Percentiles rank a stretch among this genome's conserved stretches.
Conservation (phyloP, 2,113 vertebrate species). For the Oreochromis tanganicae region DNA sequence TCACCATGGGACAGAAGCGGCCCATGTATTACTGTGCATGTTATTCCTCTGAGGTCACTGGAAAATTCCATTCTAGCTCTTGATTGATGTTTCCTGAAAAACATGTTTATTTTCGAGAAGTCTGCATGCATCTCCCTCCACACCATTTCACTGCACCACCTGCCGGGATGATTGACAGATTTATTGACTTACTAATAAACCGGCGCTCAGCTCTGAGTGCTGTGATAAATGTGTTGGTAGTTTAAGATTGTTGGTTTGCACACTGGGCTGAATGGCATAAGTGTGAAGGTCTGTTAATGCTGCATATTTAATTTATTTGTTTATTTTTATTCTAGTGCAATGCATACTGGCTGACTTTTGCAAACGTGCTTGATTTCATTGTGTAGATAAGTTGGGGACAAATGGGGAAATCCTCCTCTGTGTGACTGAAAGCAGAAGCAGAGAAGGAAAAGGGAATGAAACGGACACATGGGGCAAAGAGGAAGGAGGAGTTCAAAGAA, state of each 20-base stretch:
- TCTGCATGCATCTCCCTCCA: neutral
- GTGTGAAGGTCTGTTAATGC: neutral
- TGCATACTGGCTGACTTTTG: neutral
- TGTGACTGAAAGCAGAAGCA: neutral
- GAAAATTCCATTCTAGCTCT: slow-evolving; percentile 54
- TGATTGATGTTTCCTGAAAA: slow-evolving; percentile 53
- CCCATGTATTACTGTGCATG: neutral
- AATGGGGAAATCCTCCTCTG: neutral
- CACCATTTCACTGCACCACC: slow-evolving; percentile 34
- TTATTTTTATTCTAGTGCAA: neutral
- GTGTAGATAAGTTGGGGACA: neutral
- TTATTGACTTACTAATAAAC: neutral
- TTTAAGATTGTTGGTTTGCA: neutral
- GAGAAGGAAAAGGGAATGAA: neutral
- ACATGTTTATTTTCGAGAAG: slow-evolving; percentile 60
- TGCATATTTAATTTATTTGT: neutral
- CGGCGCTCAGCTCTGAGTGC: neutral
- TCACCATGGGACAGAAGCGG: neutral
- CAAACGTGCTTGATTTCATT: neutral
- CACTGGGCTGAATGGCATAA: neutral
- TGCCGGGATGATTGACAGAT: slow-evolving; percentile 40
- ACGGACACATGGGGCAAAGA: neutral
- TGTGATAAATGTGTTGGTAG: neutral
- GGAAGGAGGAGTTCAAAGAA: neutral
- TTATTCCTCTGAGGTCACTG: slow-evolving; percentile 27